Evolutionary conservation across 2,888 invertebrate genomes (phyloP).

Genomic region (Caenorhabditis sp.): DNA sequence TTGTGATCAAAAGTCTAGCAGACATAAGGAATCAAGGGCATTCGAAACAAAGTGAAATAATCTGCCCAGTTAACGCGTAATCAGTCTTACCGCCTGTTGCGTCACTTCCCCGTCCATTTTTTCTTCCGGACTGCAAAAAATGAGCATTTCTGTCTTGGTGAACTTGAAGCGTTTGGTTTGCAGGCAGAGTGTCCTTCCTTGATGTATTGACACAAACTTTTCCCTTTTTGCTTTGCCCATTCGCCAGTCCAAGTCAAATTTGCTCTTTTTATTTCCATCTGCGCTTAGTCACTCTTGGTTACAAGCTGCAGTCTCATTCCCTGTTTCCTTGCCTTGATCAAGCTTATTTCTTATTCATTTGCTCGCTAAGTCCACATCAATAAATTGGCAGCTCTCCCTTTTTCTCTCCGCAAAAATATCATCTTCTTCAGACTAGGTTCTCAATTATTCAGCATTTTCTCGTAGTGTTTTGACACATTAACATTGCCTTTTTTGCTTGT

Average conservation of each 20-base stretch:
- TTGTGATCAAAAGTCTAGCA: conserved; percentile 16
- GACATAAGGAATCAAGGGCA: conserved; percentile 17
- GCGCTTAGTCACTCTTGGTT: conserved; percentile 34
- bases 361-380: not conserved
- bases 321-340: conserved; percentile 15
- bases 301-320: conserved; percentile 15
- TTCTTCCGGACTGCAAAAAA: not conserved
- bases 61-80: not conserved
- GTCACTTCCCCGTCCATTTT: not conserved
- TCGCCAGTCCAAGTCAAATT: conserved; percentile 26
- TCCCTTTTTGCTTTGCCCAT: too few species aligned
- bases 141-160: not conserved
- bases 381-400: not conserved
- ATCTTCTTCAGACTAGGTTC: not conserved
- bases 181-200: not conserved
- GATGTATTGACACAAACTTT: conserved; percentile 10
- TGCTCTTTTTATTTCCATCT: conserved; percentile 17
- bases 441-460: not conserved
- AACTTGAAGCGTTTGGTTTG: not conserved
- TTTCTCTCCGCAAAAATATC: not conserved
- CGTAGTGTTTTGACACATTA: not conserved
- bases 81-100: not conserved
- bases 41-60: not conserved
- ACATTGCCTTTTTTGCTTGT: too few species aligned
- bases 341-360: conserved; percentile 9